phyloP scores from a whole-genome alignment of 2,888 invertebrate species.

The Lepidocyrtoides sp. region DNA sequence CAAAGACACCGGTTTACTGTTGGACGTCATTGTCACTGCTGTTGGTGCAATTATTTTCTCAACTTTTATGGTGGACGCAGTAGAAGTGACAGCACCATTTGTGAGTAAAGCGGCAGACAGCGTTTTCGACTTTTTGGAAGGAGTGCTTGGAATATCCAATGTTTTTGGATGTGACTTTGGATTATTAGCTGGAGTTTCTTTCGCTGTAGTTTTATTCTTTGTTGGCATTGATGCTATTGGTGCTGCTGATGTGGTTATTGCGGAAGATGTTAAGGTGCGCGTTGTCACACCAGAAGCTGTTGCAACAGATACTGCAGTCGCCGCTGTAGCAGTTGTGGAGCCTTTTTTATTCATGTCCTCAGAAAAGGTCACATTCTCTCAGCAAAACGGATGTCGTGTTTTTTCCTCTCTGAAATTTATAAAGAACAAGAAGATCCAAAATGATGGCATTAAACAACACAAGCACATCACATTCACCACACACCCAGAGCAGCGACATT shows the following conservation, averaged over 20 bases:
- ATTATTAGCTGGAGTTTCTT: conserved; percentile 35
- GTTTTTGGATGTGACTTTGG: conserved; percentile 62
- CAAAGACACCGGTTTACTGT: neutral
- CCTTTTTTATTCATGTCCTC: conserved; percentile 38
- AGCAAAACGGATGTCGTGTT: neutral
- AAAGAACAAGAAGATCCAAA: too few species aligned
- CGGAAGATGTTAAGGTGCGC: neutral
- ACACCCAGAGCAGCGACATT: too few species aligned
- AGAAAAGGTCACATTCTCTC: neutral
- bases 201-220: neutral
- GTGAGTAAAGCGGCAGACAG: neutral
- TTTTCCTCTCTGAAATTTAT: neutral
- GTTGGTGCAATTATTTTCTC: conserved; percentile 37
- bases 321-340: neutral
- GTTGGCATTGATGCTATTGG: neutral
- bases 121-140: conserved; percentile 6
- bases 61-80: conserved; percentile 14
- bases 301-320: neutral
- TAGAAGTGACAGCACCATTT: neutral
- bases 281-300: conserved; percentile 47
- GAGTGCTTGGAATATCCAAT: conserved; percentile 70
- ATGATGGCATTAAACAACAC: neutral
- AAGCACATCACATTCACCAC: too few species aligned
- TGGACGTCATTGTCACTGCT: neutral
- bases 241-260: conserved; percentile 7